These are phyloP conservation scores for Anas flavirostris DNA, from an alignment of 2,797 vertebrate species.

Conservation along the genomic window DNA sequence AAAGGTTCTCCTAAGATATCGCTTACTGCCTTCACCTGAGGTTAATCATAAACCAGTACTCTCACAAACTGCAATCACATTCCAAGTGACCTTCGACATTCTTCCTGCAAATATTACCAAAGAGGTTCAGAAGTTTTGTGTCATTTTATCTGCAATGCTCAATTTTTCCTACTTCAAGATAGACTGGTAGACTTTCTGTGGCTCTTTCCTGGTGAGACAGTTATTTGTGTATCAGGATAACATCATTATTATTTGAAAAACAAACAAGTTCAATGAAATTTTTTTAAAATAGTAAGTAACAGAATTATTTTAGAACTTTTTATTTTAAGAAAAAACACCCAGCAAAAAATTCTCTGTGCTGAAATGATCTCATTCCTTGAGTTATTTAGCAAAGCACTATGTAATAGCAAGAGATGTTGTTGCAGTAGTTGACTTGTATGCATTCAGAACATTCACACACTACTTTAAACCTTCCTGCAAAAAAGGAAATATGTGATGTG, in stretches of 20 bases:
- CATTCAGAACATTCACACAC: neutral
- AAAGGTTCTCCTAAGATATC: neutral
- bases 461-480: neutral
- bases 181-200: neutral
- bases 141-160: neutral
- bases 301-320: neutral
- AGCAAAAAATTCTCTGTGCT: neutral
- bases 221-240: neutral
- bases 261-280: neutral
- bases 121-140: neutral
- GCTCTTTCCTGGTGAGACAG: neutral
- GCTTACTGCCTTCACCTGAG: neutral
- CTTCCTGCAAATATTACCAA: neutral
- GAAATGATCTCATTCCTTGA: neutral
- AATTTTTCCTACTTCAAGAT: neutral
- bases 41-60: neutral
- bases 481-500: neutral
- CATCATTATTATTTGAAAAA: neutral
- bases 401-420: neutral
- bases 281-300: neutral
- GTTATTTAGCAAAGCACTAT: neutral
- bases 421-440: neutral
- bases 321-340: neutral
- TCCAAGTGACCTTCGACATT: neutral
- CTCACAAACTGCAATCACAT: neutral